Conservation (phyloP, 2,797 vertebrate species). For the Anniella stebbinsi region DNA sequence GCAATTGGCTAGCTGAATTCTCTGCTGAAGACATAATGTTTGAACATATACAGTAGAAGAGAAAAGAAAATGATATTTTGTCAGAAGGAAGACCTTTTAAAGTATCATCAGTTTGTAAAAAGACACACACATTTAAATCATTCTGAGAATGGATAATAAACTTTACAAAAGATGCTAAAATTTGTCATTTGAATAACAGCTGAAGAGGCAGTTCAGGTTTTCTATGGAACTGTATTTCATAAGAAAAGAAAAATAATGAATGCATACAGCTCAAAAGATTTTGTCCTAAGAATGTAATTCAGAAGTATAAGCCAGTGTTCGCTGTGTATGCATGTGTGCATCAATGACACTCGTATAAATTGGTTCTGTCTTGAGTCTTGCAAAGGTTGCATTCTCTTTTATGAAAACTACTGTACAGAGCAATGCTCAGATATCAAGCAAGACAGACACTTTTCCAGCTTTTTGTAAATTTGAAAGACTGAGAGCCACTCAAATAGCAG, state of each 20-base stretch:
- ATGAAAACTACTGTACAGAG: neutral
- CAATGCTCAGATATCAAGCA: slow-evolving; percentile 2
- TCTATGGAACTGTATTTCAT: neutral
- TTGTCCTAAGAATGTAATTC: slow-evolving; percentile 20
- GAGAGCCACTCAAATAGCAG: neutral
- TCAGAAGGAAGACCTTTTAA: neutral
- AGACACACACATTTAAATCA: neutral
- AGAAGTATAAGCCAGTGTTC: neutral
- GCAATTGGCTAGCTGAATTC: neutral
- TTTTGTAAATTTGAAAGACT: slow-evolving; percentile 27
- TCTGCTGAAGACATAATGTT: neutral
- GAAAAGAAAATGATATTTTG: neutral
- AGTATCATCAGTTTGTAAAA: neutral
- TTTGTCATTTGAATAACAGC: neutral
- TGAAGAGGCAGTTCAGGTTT: neutral
- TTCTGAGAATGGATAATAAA: slow-evolving; percentile 26
- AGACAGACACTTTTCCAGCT: slow-evolving; percentile 25
- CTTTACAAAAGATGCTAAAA: slow-evolving; percentile 3
- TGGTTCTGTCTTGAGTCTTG: slow-evolving; percentile 7
- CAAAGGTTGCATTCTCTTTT: slow-evolving; percentile 5
- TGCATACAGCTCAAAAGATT: neutral
- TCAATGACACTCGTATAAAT: slow-evolving; percentile 8
- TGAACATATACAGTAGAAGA: neutral
- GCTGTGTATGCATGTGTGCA: neutral
- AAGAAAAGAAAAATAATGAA: neutral